Base-by-base conservation (phyloP, 2,888 invertebrate species). In the Ornithoptera priamus region DNA sequence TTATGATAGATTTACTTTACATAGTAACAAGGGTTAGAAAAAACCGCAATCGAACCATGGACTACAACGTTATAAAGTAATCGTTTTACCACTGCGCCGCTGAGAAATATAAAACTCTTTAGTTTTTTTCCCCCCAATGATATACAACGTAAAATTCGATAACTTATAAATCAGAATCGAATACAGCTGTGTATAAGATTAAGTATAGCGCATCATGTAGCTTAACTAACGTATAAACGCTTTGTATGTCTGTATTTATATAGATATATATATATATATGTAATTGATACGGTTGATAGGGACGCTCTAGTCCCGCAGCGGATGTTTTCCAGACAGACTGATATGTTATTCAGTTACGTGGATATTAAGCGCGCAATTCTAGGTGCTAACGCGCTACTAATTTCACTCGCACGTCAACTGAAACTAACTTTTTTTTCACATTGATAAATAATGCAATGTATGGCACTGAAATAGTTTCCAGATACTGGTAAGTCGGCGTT, bases 241-340 rank as follows among this genome's bases (percentile, higher is more conserved):
- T 58, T 59, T 58, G 58, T 59, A 50, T 24, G 22, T 57, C 64
- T 69, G 65, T 65, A 72, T 71, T 67, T 53, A 71, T 53, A 71
- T 74, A 72, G 15, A 12, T 8, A 39, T 62, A 61, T 42, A 30
- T 46, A 63, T 69, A 66, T 64, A 72, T 71, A 67, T 53, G 72
- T 74, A 72, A 70, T 71, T 74, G 68, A 72, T 74, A 74, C 68
- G 42, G 71, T 69, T 61, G 71, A 67, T 71, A 72, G 74, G 65
- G 75, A 75, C 73, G 72, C 74, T 71, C 71, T 73, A 75, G 77
- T 72, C 74, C 58, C 60, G 39, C 73, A 73, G 76, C 85, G 87
- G 86, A 87, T 83, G 86, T 80, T 77, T 79, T 73, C 80, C 84
- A 87, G 86, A 86, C 87, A 71, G 72, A 64, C 68, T 74, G 72